Percentiles rank a stretch among this genome's conserved stretches.
These are phyloP conservation scores for Drosophila greeni DNA, from an alignment of 2,888 invertebrate genomes.

Conservation along the genomic window DNA sequence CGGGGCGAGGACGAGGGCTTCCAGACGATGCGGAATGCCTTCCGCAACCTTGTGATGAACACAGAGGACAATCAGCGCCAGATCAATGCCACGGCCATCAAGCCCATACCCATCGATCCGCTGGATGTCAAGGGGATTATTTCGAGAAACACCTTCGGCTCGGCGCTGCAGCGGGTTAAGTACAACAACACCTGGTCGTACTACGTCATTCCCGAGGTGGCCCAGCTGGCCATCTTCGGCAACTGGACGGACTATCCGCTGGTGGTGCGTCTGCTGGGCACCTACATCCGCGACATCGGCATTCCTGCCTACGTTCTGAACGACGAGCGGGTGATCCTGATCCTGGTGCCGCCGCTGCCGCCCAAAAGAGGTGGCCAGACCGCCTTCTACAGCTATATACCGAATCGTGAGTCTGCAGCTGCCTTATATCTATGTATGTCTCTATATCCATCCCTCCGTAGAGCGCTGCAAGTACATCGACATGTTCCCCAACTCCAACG, in stretches of 20 bases:
- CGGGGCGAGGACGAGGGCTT: slow-evolving; percentile 74
- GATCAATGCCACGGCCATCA: slow-evolving; percentile 61
- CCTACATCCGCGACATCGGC: slow-evolving; percentile 75
- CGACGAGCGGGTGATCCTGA: slow-evolving; percentile 70
- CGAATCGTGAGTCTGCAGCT: slow-evolving; percentile 61
- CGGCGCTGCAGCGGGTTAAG: slow-evolving; percentile 67
- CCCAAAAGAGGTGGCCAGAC: slow-evolving; percentile 68
- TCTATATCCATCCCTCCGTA: slow-evolving; percentile 66
- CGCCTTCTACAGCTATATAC: slow-evolving; percentile 75
- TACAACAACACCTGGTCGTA: slow-evolving; percentile 74
- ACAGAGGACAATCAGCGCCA: slow-evolving; percentile 63
- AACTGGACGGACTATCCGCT: slow-evolving; percentile 75
- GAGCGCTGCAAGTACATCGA: slow-evolving; percentile 82
- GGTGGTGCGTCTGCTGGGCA: slow-evolving; percentile 74
- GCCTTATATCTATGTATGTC: neutral
- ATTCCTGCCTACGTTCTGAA: slow-evolving; percentile 75
- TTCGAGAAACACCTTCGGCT: slow-evolving; percentile 63
- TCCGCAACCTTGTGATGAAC: slow-evolving; percentile 67
- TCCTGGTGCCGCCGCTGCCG: slow-evolving; percentile 76
- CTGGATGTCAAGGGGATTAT: slow-evolving; percentile 66
- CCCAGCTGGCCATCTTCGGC: slow-evolving; percentile 74
- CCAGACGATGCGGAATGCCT: slow-evolving; percentile 69
- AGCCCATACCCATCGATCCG: slow-evolving; percentile 72
- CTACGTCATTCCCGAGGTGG: slow-evolving; percentile 77
- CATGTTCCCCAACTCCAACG: slow-evolving; percentile 81